Conservation (phyloP, 2,113 vertebrate species). For the Madoqua kirkii region DNA sequence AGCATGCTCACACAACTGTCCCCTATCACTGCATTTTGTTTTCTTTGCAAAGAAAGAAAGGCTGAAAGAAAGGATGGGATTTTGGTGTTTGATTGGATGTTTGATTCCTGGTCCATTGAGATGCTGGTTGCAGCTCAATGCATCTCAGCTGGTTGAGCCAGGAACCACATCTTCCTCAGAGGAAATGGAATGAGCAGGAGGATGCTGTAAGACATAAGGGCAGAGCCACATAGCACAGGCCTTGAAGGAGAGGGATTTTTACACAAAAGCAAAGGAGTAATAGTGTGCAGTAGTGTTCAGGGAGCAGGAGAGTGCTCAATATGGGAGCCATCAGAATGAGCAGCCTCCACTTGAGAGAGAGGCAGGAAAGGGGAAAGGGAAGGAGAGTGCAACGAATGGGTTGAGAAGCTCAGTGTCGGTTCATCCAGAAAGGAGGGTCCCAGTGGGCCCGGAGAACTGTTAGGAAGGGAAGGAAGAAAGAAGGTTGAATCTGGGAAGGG, state of each 20-base stretch:
- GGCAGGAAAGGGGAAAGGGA: neutral
- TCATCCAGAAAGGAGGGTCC: neutral
- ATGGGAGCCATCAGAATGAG: neutral
- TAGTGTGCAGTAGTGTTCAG: neutral
- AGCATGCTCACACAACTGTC: neutral
- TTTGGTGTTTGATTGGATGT: neutral
- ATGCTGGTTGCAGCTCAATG: neutral
- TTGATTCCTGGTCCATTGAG: no score
- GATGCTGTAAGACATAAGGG: neutral
- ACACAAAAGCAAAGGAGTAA: neutral
- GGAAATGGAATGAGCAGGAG: neutral
- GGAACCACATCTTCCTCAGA: neutral
- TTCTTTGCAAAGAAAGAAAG: neutral
- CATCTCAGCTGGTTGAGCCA: neutral
- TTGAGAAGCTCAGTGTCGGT: neutral
- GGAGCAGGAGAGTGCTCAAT: neutral
- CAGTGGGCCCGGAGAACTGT: neutral
- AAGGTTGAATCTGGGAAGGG: neutral
- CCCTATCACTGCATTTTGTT: neutral
- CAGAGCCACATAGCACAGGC: neutral
- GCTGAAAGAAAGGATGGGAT: neutral
- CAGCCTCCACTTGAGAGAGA: neutral
- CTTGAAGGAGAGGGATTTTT: neutral
- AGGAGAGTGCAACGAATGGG: rapidly evolving
- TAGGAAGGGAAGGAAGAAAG: neutral